phyloP scores from a whole-genome alignment of 2,888 invertebrate species.

The Pammene fasciana region DNA sequence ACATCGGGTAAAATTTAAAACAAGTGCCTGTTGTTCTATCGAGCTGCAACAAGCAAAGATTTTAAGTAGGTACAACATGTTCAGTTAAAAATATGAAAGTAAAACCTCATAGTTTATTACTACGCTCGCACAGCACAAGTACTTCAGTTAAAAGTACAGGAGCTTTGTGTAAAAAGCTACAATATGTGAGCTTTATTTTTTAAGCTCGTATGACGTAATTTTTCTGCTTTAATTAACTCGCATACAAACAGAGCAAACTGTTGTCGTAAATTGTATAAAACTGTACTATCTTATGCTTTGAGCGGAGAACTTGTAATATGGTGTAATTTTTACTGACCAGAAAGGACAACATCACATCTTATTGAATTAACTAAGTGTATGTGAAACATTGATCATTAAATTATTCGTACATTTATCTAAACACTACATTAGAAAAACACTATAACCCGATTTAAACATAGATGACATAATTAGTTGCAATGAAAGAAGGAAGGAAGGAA shows the following conservation, averaged over 20 bases:
- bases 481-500: not conserved
- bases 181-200: constrained; percentile 41
- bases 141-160: constrained; percentile 39
- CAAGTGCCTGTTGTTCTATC: no score
- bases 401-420: not conserved
- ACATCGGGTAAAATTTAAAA: no score
- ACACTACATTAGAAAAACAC: not conserved
- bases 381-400: no score
- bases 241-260: constrained; percentile 40
- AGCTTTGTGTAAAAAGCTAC: constrained; percentile 42
- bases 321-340: not conserved
- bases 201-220: constrained; percentile 42
- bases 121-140: constrained; percentile 35
- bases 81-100: constrained; percentile 29
- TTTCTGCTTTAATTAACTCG: constrained; percentile 42
- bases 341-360: no score
- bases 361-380: no score
- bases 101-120: constrained; percentile 36
- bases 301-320: constrained; percentile 18
- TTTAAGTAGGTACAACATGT: not conserved
- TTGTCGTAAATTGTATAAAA: constrained; percentile 38
- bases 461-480: not conserved
- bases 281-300: constrained; percentile 30
- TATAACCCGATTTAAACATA: not conserved
- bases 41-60: not conserved